Base-by-base conservation (phyloP, 1,140 invertebrate species). In the Choristoneura fumiferana region DNA sequence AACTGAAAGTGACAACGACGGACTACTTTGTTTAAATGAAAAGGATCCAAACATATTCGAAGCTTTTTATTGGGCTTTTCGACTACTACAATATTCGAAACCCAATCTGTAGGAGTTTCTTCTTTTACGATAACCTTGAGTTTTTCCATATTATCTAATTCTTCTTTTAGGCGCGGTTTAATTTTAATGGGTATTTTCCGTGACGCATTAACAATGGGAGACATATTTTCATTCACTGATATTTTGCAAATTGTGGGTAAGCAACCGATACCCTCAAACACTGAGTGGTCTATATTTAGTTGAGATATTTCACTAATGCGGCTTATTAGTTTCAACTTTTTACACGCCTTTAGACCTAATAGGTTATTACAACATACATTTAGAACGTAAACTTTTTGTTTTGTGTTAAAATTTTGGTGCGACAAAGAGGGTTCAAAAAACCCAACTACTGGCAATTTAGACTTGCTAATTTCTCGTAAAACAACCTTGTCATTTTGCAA, bases 221-320 rank as follows among this genome's bases (percentile, higher is more conserved):
- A 15, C 8, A 40, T 15, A 9, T n/a, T 33, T 22, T 53, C n/a
- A 39, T 62, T 52, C 8, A 63, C 54, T 18, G 29, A 2, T 43
- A 67, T 57, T n/a, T 61, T 49, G 22, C 39, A 12, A 8, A 33
- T 36, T 1, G 29, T 15, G 8, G 66, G 66, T 12, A 68, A 13
- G 37, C 59, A 56, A 10, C 65, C 65, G 43, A 68, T 43, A 8
- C 66, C 61, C 29, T 53, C 52, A 63, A 67, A 67, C 14, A 63
- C n/a, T 8, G 37, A 3, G 2, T 29, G 2, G 6, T 29, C 22
- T 2, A 29, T 3, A 2, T 29, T 29, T 2, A 29, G 6, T 6
- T 3, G 2, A 2, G 22, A 29, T 6, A 29, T 3, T 29, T 29
- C 22, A 29, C 22, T 3, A 29, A 29, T 29, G 6, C 22, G 22